Percentiles rank a stretch among this genome's conserved stretches.
Evolutionary conservation across 2,797 vertebrate species (phyloP).

Genomic region (Salmo trutta): DNA sequence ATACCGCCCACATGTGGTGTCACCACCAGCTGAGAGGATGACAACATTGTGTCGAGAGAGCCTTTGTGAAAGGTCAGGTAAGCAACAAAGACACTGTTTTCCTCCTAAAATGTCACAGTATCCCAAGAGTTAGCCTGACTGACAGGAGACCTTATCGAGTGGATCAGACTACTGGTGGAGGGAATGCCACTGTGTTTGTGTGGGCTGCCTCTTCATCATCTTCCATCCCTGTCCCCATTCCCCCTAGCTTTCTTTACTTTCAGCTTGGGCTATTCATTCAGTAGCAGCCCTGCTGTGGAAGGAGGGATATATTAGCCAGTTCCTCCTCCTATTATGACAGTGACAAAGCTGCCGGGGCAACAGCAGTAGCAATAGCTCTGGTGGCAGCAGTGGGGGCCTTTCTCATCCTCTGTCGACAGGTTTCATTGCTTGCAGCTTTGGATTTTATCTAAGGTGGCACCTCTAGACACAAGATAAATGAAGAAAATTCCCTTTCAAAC

Average conservation of each 20-base stretch:
- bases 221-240: neutral
- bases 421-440: neutral
- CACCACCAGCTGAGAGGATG: constrained; percentile 17
- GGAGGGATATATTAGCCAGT: neutral
- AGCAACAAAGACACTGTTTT: constrained; percentile 64
- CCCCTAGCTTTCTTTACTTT: neutral
- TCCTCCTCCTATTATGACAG: neutral
- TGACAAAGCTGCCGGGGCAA: neutral
- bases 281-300: neutral
- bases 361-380: neutral
- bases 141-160: constrained; percentile 65
- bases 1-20: constrained; percentile 15
- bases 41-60: constrained; percentile 26
- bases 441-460: neutral
- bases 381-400: neutral
- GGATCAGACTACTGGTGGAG: constrained; percentile 45
- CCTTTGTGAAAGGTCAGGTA: constrained; percentile 69
- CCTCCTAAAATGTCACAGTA: constrained; percentile 74
- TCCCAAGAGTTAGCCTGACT: constrained; percentile 65
- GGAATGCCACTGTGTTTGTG: neutral
- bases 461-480: neutral
- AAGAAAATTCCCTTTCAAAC: neutral
- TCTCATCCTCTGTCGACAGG: neutral
- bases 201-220: neutral
- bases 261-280: neutral